These are phyloP conservation scores for Gadopsis bispinosus DNA, from an alignment of 2,797 vertebrate genomes.

Conservation along the genomic window DNA sequence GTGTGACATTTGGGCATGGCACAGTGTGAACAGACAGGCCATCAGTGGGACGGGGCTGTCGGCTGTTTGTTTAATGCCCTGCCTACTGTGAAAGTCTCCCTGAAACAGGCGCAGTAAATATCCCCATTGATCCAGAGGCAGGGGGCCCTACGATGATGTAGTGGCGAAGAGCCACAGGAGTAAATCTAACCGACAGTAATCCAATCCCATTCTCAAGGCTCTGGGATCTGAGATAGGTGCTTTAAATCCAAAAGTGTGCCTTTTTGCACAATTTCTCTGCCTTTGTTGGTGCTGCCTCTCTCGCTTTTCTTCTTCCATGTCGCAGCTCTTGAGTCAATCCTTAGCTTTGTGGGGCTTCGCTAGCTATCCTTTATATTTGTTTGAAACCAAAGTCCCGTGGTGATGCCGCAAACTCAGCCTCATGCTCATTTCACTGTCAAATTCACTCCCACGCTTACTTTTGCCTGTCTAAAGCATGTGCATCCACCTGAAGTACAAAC, in stretches of 20 bases:
- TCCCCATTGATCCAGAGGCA: conserved; percentile 88
- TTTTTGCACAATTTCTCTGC: conserved; percentile 79
- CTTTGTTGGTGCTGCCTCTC: conserved; percentile 69
- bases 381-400: conserved; percentile 56
- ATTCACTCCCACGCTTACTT: conserved; percentile 34
- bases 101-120: conserved; percentile 89
- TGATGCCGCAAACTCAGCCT: conserved; percentile 50
- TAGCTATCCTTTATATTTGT: conserved; percentile 57
- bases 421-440: conserved; percentile 43
- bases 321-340: conserved; percentile 56
- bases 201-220: conserved; percentile 89
- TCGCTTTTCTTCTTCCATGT: conserved; percentile 58
- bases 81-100: conserved; percentile 85
- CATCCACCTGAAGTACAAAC: conserved; percentile 58
- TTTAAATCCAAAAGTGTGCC: conserved; percentile 87
- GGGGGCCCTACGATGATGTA: conserved; percentile 88
- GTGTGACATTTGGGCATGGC: conserved; percentile 80
- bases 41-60: conserved; percentile 82
- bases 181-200: conserved; percentile 90
- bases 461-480: conserved; percentile 47
- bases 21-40: conserved; percentile 80
- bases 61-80: conserved; percentile 87
- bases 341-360: conserved; percentile 45
- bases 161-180: conserved; percentile 82
- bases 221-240: conserved; percentile 87